A percentile compares a stretch with the other conserved stretches of the same genome.
Conservation (phyloP, 2,888 invertebrate genomes). For the Onthophagus sagittarius region DNA sequence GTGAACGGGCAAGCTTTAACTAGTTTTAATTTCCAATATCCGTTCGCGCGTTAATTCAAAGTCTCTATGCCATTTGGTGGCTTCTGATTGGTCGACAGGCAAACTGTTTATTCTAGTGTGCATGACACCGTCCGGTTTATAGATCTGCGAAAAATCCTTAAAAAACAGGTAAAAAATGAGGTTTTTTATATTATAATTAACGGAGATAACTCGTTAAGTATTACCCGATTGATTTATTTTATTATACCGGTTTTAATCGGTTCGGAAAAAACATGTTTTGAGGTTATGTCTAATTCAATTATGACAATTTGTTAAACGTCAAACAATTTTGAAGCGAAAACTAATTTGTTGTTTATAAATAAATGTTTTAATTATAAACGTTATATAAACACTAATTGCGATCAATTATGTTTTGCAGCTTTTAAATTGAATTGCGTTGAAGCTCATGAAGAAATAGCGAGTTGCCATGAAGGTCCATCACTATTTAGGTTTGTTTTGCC, state of each 20-base stretch:
- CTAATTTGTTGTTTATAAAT: neutral
- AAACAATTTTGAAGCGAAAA: neutral
- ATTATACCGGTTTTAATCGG: neutral
- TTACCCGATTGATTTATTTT: neutral
- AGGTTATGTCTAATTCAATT: slow-evolving; percentile 22
- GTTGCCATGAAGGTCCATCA: slow-evolving; percentile 15
- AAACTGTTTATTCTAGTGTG: slow-evolving; percentile 21
- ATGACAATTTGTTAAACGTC: slow-evolving; percentile 17
- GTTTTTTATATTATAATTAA: neutral
- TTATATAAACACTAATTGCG: neutral
- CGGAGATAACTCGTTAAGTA: neutral
- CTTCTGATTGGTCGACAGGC: slow-evolving; percentile 31
- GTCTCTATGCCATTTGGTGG: slow-evolving; percentile 33
- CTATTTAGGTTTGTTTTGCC: slow-evolving; percentile 17
- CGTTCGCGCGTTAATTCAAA: slow-evolving; percentile 24
- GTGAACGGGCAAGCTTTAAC: neutral
- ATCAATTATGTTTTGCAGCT: too few relatives aligned
- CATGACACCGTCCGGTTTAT: slow-evolving; percentile 15
- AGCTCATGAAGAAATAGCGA: slow-evolving; percentile 16
- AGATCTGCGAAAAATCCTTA: slow-evolving; percentile 14
- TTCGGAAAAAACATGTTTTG: slow-evolving; percentile 3
- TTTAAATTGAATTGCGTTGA: too few relatives aligned
- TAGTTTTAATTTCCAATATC: slow-evolving; percentile 6
- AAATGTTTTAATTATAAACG: neutral
- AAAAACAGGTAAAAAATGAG: slow-evolving; percentile 16